Percentiles rank a stretch among this genome's conserved stretches.
These are phyloP conservation scores for Drosophila lutescens DNA, from an alignment of 2,888 invertebrate genomes.

Conservation along the genomic window DNA sequence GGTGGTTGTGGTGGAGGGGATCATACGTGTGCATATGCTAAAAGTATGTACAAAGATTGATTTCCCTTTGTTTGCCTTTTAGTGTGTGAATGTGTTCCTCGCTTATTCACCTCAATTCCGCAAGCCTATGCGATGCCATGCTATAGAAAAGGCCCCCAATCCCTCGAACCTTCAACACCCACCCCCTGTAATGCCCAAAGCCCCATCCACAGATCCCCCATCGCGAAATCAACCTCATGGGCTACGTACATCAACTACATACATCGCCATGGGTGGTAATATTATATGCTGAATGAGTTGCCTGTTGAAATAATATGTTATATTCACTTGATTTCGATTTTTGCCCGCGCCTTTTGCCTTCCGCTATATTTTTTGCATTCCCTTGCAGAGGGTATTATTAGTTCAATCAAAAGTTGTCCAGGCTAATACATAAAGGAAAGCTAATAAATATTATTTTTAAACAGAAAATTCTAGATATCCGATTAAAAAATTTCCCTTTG, in stretches of 20 bases:
- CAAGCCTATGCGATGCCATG: slow-evolving; percentile 44
- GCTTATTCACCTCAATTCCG: slow-evolving; percentile 62
- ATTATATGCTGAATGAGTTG: slow-evolving; percentile 51
- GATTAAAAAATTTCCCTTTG: no score
- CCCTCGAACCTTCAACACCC: neutral
- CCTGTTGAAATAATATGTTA: slow-evolving; percentile 65
- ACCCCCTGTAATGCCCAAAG: neutral
- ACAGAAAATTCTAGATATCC: no score
- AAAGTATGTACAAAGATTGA: slow-evolving; percentile 71
- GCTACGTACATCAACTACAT: slow-evolving; percentile 46
- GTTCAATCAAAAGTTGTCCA: neutral
- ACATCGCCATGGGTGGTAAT: slow-evolving; percentile 59
- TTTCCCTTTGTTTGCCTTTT: slow-evolving; percentile 75
- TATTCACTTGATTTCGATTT: slow-evolving; percentile 59
- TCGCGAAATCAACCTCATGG: slow-evolving; percentile 9
- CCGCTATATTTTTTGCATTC: slow-evolving; percentile 7
- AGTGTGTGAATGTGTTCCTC: slow-evolving; percentile 50
- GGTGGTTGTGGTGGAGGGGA: neutral
- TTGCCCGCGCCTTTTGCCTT: slow-evolving; percentile 28
- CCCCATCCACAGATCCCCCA: slow-evolving; percentile 5
- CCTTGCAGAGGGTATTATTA: neutral
- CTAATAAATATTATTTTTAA: no score
- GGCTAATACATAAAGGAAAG: no score
- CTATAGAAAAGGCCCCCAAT: neutral
- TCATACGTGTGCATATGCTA: slow-evolving; percentile 46